Evolutionary conservation across 2,113 vertebrate species (phyloP).

Genomic region (Macquaria ambigua): DNA sequence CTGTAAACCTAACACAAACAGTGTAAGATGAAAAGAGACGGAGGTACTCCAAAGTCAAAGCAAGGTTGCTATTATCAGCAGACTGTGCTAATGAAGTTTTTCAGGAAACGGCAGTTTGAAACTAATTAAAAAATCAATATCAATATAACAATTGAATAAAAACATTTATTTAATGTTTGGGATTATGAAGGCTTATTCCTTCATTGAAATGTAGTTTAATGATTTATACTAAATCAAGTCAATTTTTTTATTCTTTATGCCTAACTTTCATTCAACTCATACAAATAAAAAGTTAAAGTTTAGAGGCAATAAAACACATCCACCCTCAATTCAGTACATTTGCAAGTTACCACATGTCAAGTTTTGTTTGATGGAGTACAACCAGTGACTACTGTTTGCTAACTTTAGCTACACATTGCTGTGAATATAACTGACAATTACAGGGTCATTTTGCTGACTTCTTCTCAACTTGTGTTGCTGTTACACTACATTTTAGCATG

Average conservation of each 20-base stretch:
- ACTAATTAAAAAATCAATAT: not conserved
- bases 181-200: not conserved
- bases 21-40: conserved; percentile 13
- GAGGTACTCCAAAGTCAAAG: not conserved
- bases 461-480: not conserved
- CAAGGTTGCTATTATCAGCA: conserved; percentile 11
- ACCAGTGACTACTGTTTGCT: conserved; percentile 13
- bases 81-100: conserved; percentile 10
- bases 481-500: not conserved
- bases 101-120: not conserved
- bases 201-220: conserved; percentile 5
- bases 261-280: not conserved
- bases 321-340: not conserved
- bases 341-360: not conserved
- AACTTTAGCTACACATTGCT: not conserved
- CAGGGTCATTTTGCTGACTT: too few relatives aligned
- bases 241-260: too few relatives aligned
- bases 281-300: conserved; percentile 18
- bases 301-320: not conserved
- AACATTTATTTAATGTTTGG: conserved; percentile 1
- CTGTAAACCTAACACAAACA: conserved; percentile 15
- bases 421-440: not conserved
- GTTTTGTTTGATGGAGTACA: not conserved
- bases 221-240: not conserved
- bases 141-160: not conserved